Base-by-base conservation (phyloP, 2,113 vertebrate genomes). In the Cochlearius cochlearius region DNA sequence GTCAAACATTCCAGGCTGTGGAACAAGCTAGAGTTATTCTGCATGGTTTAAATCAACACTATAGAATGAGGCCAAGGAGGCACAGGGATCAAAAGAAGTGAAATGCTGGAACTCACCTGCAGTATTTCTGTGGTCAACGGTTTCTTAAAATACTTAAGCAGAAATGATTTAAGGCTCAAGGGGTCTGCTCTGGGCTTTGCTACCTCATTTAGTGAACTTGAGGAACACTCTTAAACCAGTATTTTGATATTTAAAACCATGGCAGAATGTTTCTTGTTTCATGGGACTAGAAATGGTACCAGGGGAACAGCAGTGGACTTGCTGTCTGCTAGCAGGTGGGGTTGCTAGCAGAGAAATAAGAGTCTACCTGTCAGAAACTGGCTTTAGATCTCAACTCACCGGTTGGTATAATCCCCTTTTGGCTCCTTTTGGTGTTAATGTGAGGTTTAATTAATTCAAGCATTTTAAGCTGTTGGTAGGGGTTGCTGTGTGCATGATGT, bases 1-100 rank as follows among this genome's bases (percentile, higher is more conserved):
- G 94, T 88, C 73, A 92, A 94, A 66, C 30, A 45, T 96, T 92
- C 84, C 86, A 90, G 84, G 53, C 77, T 82, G 26, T 66, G 77
- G 80, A 92, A 85, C 49, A 92, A 76, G 25, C 41, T 63, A 26
- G 77, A 94, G 26, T 79, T 95, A 55, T 25, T 92, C 58, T 79
- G 74, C 22, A 12, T 2, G 4, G 69, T 87, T 96, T 92, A 92
- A 92, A 87, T 78, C 91, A 95, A 30, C 62, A 15, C 22, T 73
- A 12, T 41, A 69, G 66, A 84, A 72, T 12, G n/a, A 87, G 50
- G 67, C 77, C 87, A 62, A 38, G 66, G 36, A 90, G 66, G 25
- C 52, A 89, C 69, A 83, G 36, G 7, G 7, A 26, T 17, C 1
- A 9, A 79, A 81, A 93, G 34, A 76, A 86, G 43, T 41, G 60